Base-by-base conservation (phyloP, 2,888 invertebrate genomes). In the Tetragonisca angustula region DNA sequence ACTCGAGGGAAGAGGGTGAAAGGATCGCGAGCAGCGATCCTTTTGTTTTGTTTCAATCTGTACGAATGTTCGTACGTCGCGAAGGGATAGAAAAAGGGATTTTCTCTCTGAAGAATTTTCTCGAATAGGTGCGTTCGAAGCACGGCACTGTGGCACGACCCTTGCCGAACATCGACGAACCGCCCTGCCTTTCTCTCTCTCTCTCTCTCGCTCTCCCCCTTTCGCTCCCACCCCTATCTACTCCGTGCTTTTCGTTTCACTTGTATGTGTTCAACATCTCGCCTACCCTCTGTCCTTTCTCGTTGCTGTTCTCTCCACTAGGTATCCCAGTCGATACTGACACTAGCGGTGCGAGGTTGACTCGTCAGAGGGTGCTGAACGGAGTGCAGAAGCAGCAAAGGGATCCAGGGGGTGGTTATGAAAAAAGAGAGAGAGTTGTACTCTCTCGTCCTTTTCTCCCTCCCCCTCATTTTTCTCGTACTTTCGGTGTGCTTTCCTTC, bases 341-440 rank as follows among this genome's bases (percentile, higher is more conserved):
- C 91, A 93, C 92, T 91, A 90, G 84, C 91, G 92, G 92, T 93
- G 93, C 92, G 92, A 92, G 93, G 92, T 92, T 92, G 93, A 92
- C 91, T 93, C 93, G 93, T 93, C 92, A 93, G 93, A 92, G 93
- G 92, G 93, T 92, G 92, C 92, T 92, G 91, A 92, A 91, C 90
- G 87, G 87, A 86, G 89, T 88, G 89, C 88, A 86, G 86, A 81
- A 85, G 71, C 81, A 71, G 78, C 76, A 71, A 76, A 69, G 71
- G 76, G 74, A 43, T 50, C 78, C 79, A 72, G 43, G 72, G 76
- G 83, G 72, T 81, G 74, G 80, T 75, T 71, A 69, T 52, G 74
- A 85, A 82, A 85, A 74, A 86, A 27, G 17, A 79, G 56, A 43
- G 54, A 24, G 65, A 56, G 15, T 69, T 71, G 52, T 67, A n/a